Evolutionary conservation across 2,797 vertebrate genomes (phyloP), one percentile per base, ranked within the genome.

Genomic region (Notolabrus celidotus): DNA sequence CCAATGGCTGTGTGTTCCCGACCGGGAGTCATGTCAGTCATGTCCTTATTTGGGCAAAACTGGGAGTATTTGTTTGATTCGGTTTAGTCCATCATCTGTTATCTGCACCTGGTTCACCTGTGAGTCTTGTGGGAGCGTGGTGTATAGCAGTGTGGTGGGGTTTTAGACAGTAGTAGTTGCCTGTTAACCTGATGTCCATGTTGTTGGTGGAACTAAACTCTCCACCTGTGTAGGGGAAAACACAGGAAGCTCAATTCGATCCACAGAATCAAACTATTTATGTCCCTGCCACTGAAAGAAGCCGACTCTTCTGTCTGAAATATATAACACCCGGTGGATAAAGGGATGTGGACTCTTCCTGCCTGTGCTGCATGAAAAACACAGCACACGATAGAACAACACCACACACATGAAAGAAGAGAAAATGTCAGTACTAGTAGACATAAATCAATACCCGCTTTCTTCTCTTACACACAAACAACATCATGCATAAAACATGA

Each of bases 401-500:
- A 58, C 34, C 38, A 42, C 19, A 31, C 10, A 42, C 39, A 54
- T 15, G 47, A 49, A 66, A 17, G 19, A 34, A 59, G 38, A 57
- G 17, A 27, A 74, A 66, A 64, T 62, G 56, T 63, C 72, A 70
- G 1, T 27, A 23, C 16, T 31, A 17, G 16, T 51, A 14, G 0
- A 33, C 51, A 49, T 33, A 55, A 59, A 85, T 83, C 74, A 72
- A 71, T 79, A 74, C 8, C 27, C 20, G 39, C 29, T 69, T 54
- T 51, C 27, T 31, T 66, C 20, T 50, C 27, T 55, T 25, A 31
- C 38, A 51, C 23, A 67, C 54, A 45, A 65, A 42, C 51, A 0
- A 41, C 34, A 12, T 68, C 45, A 67, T 74, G 52, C 43, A 85
- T 74, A 68, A 77, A 56, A 31, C 42, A 79, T 81, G 34, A 51